These are phyloP conservation scores for Tolypeutes matacus DNA, from an alignment of 2,797 vertebrate species.

Conservation along the genomic window DNA sequence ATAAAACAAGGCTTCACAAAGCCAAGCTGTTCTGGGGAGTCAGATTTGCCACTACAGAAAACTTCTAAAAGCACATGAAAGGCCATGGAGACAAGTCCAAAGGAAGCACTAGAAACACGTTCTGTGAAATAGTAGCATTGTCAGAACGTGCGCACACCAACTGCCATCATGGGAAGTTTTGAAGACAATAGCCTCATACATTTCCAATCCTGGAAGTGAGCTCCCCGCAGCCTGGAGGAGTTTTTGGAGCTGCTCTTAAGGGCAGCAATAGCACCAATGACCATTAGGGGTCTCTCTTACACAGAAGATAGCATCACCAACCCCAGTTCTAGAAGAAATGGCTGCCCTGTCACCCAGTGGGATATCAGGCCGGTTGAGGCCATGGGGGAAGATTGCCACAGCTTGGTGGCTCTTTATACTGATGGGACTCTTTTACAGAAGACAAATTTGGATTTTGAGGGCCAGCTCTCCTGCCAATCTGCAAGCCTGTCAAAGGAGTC, in stretches of 20 bases:
- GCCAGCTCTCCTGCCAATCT: neutral
- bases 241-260: neutral
- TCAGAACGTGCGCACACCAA: neutral
- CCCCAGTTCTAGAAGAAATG: fast-evolving
- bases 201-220: neutral
- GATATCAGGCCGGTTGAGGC: neutral
- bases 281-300: conserved; percentile 64
- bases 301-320: neutral
- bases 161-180: neutral
- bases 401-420: neutral
- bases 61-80: neutral
- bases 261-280: neutral
- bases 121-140: neutral
- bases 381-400: fast-evolving
- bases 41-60: neutral
- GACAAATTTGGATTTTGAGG: neutral
- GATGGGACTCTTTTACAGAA: neutral
- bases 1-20: neutral
- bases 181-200: neutral
- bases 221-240: neutral
- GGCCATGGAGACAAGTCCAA: neutral
- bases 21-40: neutral
- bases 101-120: neutral
- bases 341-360: fast-evolving
- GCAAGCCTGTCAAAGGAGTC: neutral